phyloP scores from a whole-genome alignment of 2,888 invertebrate genomes.

The Drosophila demipolita region DNA sequence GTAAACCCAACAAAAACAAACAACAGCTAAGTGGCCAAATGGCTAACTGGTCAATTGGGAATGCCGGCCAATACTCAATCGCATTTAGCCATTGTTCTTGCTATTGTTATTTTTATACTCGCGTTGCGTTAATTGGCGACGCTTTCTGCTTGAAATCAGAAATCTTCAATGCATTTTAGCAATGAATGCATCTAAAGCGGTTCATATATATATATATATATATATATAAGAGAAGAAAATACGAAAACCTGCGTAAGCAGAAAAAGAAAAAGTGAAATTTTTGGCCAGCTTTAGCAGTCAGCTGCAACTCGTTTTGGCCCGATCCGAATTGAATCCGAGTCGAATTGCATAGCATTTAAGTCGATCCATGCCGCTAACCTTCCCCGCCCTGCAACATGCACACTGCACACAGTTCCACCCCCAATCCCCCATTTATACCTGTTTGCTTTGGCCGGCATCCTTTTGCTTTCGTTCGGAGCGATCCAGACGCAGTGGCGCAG shows the following conservation, averaged over 20 bases:
- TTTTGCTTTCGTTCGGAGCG: slow-evolving; percentile 70
- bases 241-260: slow-evolving; percentile 17
- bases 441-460: slow-evolving; percentile 46
- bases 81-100: slow-evolving; percentile 23
- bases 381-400: background rate
- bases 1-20: slow-evolving; percentile 12
- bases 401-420: background rate
- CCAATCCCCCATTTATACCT: background rate
- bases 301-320: slow-evolving; percentile 55
- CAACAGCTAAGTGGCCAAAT: slow-evolving; percentile 31
- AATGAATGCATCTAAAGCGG: slow-evolving; percentile 26
- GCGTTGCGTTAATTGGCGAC: slow-evolving; percentile 48
- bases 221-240: slow-evolving; percentile 11
- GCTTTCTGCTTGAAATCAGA: slow-evolving; percentile 46
- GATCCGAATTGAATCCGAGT: background rate
- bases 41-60: slow-evolving; percentile 27
- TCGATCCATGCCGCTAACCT: background rate
- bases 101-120: background rate
- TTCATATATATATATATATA: background rate
- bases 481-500: slow-evolving; percentile 52
- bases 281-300: slow-evolving; percentile 11
- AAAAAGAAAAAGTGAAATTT: slow-evolving; percentile 73
- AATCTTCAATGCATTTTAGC: slow-evolving; percentile 13
- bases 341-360: slow-evolving; percentile 4
- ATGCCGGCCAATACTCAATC: slow-evolving; percentile 7